phyloP scores from a whole-genome alignment of 2,113 vertebrate species.

The Semicossyphus pulcher region DNA sequence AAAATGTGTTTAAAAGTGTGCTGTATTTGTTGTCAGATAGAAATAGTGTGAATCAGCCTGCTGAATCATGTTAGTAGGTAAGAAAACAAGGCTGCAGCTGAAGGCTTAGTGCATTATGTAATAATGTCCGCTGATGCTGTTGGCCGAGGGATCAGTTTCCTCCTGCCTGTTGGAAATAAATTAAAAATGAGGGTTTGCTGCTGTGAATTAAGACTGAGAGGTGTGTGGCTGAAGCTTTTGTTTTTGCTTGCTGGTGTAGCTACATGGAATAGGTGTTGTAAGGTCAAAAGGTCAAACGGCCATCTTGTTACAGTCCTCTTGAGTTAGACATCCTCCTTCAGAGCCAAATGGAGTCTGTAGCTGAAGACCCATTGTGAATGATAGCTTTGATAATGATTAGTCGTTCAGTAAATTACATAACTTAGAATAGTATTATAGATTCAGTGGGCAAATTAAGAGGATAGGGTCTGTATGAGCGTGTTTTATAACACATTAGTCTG shows the following conservation, averaged over 20 bases:
- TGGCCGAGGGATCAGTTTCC: conserved; percentile 19
- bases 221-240: not conserved
- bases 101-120: conserved; percentile 45
- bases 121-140: conserved; percentile 19
- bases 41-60: conserved; percentile 23
- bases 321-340: not conserved
- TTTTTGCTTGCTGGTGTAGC: not conserved
- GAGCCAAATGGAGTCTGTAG: not conserved
- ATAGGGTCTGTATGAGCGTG: not conserved
- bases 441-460: not conserved
- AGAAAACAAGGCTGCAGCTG: conserved; percentile 43
- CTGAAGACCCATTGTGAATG: not conserved
- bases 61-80: conserved; percentile 44
- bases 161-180: conserved; percentile 26
- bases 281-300: conserved; percentile 23
- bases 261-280: not conserved
- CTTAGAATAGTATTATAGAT: not conserved
- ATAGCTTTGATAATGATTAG: not conserved
- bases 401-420: too few relatives aligned
- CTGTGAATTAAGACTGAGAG: conserved; percentile 36
- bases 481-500: not conserved
- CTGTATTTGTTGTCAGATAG: not conserved
- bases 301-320: conserved; percentile 1
- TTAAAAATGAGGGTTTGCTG: conserved; percentile 31
- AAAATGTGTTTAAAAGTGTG: not conserved